Percentiles rank a stretch among this genome's conserved stretches.
phyloP scores from a whole-genome alignment of 2,888 invertebrate species.

The Pyrgus malvae region DNA sequence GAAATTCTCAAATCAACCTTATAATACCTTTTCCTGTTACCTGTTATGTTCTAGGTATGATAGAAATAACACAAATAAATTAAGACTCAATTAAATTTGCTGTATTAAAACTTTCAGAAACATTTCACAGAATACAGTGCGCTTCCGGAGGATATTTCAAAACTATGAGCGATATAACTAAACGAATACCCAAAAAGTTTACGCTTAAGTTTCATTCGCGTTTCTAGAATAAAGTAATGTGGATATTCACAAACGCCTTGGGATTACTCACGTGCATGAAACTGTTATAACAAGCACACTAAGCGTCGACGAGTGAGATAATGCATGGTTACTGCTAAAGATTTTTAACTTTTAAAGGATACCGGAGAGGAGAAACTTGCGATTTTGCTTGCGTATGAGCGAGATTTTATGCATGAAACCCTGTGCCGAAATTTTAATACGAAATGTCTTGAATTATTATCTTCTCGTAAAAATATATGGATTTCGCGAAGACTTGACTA shows the following conservation, averaged over 20 bases:
- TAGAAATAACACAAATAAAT: neutral
- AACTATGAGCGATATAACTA: slow-evolving; percentile 43
- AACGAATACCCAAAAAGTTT: slow-evolving; percentile 48
- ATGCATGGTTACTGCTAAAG: slow-evolving; percentile 27
- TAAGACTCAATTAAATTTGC: neutral
- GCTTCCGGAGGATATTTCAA: slow-evolving; percentile 1
- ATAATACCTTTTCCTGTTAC: too few species aligned
- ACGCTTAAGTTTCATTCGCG: slow-evolving; percentile 47
- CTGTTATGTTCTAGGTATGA: too few species aligned
- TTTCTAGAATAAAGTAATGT: slow-evolving; percentile 52
- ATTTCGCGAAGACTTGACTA: neutral
- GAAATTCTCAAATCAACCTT: too few species aligned
- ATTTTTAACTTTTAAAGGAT: slow-evolving; percentile 26
- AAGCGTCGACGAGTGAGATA: slow-evolving; percentile 42
- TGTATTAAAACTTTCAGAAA: slow-evolving; percentile 1
- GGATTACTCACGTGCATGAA: slow-evolving; percentile 54
- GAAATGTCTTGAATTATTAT: neutral
- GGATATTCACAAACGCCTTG: slow-evolving; percentile 66
- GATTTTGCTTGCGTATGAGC: slow-evolving; percentile 11
- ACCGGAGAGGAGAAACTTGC: slow-evolving; percentile 13
- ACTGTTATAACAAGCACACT: slow-evolving; percentile 56
- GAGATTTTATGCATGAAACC: slow-evolving; percentile 17
- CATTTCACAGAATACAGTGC: neutral
- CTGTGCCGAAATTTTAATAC: neutral
- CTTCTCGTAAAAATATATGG: neutral